phyloP scores from a whole-genome alignment of 2,888 invertebrate species.

The Latheticus oryzae region DNA sequence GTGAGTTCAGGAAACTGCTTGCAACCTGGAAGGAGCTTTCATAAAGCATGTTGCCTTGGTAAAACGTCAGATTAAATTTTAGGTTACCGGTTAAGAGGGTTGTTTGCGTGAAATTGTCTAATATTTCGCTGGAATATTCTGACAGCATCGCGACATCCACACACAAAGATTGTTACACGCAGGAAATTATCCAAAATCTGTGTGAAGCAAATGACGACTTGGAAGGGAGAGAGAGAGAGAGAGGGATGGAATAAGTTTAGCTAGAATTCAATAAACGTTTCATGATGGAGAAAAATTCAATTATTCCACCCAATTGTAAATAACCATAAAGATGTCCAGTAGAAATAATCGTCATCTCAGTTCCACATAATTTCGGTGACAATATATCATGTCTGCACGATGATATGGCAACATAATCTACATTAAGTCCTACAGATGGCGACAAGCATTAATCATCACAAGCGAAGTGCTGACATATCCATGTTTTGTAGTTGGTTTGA shows the following conservation, averaged over 20 bases:
- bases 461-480: constrained; percentile 45
- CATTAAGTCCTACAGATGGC: constrained; percentile 47
- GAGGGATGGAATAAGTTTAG: no score
- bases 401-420: constrained; percentile 47
- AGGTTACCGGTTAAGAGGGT: constrained; percentile 42
- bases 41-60: constrained; percentile 31
- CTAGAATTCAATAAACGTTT: no score
- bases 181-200: constrained; percentile 36
- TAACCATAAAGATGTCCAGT: no score
- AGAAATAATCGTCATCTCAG: constrained; percentile 19
- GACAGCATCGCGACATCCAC: constrained; percentile 31
- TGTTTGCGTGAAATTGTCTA: constrained; percentile 43
- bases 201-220: constrained; percentile 3
- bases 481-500: constrained; percentile 41
- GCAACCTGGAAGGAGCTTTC: constrained; percentile 21
- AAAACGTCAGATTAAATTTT: constrained; percentile 42
- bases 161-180: constrained; percentile 34
- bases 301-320: no score
- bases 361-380: constrained; percentile 32
- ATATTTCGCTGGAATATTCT: constrained; percentile 37
- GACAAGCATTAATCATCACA: constrained; percentile 48
- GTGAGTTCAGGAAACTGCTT: constrained; percentile 35
- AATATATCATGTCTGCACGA: constrained; percentile 41
- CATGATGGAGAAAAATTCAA: no score
- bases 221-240: no score